phyloP scores from a whole-genome alignment of 2,888 invertebrate species.

The Lycocerus yunnanus region DNA sequence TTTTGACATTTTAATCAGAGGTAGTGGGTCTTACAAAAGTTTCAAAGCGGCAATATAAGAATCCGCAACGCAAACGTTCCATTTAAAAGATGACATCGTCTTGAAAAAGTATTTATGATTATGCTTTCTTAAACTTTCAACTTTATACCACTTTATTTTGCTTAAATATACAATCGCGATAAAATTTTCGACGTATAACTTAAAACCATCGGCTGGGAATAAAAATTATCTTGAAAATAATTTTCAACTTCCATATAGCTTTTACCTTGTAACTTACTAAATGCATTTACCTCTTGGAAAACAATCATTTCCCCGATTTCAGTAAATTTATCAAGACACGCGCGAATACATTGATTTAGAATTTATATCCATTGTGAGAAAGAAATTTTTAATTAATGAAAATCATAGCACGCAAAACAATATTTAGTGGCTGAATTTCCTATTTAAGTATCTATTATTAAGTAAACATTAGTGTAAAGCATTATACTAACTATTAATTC shows the following conservation, averaged over 20 bases:
- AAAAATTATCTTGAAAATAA: not conserved
- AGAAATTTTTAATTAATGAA: not conserved
- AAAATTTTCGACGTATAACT: not conserved
- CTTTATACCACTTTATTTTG: not conserved
- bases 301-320: not conserved
- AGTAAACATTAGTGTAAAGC: not conserved
- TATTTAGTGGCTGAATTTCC: not conserved
- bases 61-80: constrained; percentile 30
- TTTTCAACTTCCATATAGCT: not conserved
- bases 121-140: constrained; percentile 6
- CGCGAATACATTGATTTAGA: not conserved
- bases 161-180: not conserved
- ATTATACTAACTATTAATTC: not conserved
- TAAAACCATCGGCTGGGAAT: not conserved
- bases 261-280: not conserved
- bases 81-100: constrained; percentile 32
- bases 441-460: not conserved
- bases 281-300: not conserved
- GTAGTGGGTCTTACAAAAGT: constrained; percentile 32
- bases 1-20: constrained; percentile 39
- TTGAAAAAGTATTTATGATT: constrained; percentile 34
- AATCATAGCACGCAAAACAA: not conserved
- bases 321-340: not conserved
- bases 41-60: constrained; percentile 30
- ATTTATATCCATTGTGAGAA: not conserved